Percentiles rank a stretch among this genome's conserved stretches.
phyloP scores from a whole-genome alignment of 2,888 invertebrate species.

The Gastrophysa polygoni region DNA sequence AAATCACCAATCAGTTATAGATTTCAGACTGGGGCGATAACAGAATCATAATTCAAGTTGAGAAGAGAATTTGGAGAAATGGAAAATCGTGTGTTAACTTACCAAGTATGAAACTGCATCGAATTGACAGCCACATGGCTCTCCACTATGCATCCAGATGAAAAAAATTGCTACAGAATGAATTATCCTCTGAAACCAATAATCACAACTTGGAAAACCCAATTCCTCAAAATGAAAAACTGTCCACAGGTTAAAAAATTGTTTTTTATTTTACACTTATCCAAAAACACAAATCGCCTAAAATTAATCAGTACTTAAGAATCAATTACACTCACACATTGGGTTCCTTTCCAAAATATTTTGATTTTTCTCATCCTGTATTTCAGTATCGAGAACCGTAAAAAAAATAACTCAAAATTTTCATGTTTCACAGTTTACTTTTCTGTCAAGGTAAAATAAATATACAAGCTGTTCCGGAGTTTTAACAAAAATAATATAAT shows the following conservation, averaged over 20 bases:
- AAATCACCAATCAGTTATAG: conserved; percentile 25
- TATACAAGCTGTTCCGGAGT: conserved; percentile 32
- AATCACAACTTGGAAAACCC: not conserved
- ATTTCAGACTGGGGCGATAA: conserved; percentile 35
- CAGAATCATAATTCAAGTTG: conserved; percentile 26
- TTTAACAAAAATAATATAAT: conserved; percentile 34
- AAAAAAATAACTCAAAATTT: conserved; percentile 22
- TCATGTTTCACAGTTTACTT: conserved; percentile 39
- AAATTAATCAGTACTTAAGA: conserved; percentile 39
- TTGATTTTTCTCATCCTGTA: conserved; percentile 12
- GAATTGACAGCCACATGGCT: not conserved
- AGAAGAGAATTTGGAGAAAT: too few species aligned
- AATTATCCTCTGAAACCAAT: not conserved
- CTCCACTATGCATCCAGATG: not conserved
- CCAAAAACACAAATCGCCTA: conserved; percentile 37
- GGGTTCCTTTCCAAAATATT: not conserved
- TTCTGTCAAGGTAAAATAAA: conserved; percentile 33
- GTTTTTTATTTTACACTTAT: conserved; percentile 34
- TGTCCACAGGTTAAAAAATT: conserved; percentile 26
- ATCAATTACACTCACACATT: conserved; percentile 17
- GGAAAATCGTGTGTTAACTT: too few species aligned
- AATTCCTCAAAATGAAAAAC: conserved; percentile 27
- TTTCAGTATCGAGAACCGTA: conserved; percentile 3
- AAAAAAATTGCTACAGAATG: not conserved
- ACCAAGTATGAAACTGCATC: not conserved